A percentile compares a stretch with the other conserved stretches of the same genome.
Evolutionary conservation across 2,797 vertebrate genomes (phyloP).

Genomic region (Myiotriccus ornatus): DNA sequence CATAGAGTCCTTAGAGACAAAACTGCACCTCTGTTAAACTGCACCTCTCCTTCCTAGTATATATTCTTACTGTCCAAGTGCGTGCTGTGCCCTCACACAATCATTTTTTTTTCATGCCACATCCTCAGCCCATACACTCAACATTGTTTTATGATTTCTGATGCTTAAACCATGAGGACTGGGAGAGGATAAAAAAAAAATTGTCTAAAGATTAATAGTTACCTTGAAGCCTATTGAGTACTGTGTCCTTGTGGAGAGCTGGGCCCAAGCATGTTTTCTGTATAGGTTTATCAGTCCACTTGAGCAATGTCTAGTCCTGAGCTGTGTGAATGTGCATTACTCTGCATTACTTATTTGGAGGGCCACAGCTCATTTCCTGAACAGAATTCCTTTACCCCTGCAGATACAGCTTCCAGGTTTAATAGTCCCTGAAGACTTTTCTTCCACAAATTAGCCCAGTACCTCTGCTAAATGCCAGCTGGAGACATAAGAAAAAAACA

Average conservation of each 20-base stretch:
- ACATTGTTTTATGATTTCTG: neutral
- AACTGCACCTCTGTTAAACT: neutral
- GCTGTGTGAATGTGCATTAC: neutral
- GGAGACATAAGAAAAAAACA: neutral
- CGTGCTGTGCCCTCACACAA: accelerated
- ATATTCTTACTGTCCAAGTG: neutral
- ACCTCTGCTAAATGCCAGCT: neutral
- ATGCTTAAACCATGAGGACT: neutral
- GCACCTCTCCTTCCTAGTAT: neutral
- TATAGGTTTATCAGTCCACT: neutral
- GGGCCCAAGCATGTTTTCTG: neutral
- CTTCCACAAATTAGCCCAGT: neutral
- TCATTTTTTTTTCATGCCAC: neutral
- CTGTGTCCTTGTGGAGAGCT: neutral
- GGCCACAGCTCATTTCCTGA: neutral
- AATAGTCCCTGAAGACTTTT: neutral
- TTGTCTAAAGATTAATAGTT: neutral
- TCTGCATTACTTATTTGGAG: neutral
- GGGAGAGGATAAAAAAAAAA: neutral
- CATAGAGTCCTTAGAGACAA: neutral
- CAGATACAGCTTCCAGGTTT: neutral
- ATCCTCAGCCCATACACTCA: neutral
- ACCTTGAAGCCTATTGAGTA: neutral
- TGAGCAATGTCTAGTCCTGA: neutral
- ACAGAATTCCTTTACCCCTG: neutral